Percentiles rank a stretch among this genome's conserved stretches.
Evolutionary conservation across 2,797 vertebrate species (phyloP).

Genomic region (Okamejei kenojei): DNA sequence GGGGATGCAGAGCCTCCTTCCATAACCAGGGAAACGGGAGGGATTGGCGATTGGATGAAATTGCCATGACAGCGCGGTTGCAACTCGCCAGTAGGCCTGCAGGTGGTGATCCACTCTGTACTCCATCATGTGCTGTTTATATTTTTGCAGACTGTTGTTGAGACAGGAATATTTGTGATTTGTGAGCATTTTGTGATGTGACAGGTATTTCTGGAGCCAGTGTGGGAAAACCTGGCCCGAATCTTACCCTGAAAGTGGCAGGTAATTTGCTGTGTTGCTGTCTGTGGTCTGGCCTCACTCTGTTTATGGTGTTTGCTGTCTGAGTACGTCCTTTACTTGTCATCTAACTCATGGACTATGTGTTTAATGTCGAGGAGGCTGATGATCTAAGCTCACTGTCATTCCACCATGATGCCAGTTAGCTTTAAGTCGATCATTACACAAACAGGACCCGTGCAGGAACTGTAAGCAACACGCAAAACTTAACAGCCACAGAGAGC

Average conservation of each 20-base stretch:
- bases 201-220: not conserved
- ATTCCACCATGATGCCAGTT: not conserved
- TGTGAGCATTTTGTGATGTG: conserved; percentile 17
- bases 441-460: not conserved
- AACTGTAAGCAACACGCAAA: not conserved
- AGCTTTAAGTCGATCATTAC: not conserved
- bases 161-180: conserved; percentile 7
- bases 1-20: not conserved
- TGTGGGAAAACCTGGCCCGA: not conserved
- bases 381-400: conserved; percentile 1
- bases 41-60: conserved; percentile 7
- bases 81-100: not conserved
- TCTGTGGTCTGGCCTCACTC: not conserved
- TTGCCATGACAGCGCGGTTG: not conserved
- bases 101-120: not conserved
- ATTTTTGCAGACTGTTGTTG: not conserved
- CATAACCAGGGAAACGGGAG: not conserved
- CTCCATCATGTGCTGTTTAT: not conserved
- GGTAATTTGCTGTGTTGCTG: conserved; percentile 9
- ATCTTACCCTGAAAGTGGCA: not conserved
- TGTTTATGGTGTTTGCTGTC: not conserved
- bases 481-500: not conserved
- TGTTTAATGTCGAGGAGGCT: not conserved
- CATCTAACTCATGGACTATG: not conserved
- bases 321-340: not conserved